Evolutionary conservation across 1,140 invertebrate genomes (phyloP), one percentile per base, ranked within the genome.

Genomic region (Drosophila takahashii): DNA sequence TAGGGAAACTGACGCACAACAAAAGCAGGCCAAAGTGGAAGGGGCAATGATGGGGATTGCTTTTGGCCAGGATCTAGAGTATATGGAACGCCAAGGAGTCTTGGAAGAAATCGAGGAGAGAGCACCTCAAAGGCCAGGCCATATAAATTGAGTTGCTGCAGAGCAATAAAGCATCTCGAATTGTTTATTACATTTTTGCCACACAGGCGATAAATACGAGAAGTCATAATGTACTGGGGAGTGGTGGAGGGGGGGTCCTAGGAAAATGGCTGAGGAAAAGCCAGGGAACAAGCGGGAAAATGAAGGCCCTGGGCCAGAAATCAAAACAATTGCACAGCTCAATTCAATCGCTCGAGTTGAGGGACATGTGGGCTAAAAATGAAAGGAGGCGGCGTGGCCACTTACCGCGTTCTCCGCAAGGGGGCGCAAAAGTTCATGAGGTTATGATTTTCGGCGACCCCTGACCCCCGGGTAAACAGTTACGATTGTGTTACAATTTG

Each of bases 401-500:
- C 77, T 75, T 78, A 78, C 52, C 48, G 76, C 57, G 50, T 26
- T 50, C 37, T 22, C 39, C 37, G 29, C 39, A 42, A 36, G 51
- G 61, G 41, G 41, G 47, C 41, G 62, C 11, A 34, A 73, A 79
- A 79, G 78, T 81, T 81, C 79, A 74, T 64, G 79, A 83, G 79
- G 79, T 81, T 81, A 81, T 83, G 79, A 78, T 81, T 81, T 81
- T 64, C 22, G 62, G 64, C 50, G 62, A 44, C 66, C 61, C 48
- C 65, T 5, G 66, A 77, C 81, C 81, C 77, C 69, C 67, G 77
- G 81, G 78, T 87, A 87, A 87, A 89, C 84, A 87, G 84, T 89
- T 90, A 89, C 84, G 84, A 89, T 89, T 89, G 84, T 84, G 85
- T 89, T 89, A 89, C 84, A 89, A 89, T 89, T 89, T 89, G 84